Base-by-base conservation (phyloP, 2,888 invertebrate species). In the Gari tellinella region DNA sequence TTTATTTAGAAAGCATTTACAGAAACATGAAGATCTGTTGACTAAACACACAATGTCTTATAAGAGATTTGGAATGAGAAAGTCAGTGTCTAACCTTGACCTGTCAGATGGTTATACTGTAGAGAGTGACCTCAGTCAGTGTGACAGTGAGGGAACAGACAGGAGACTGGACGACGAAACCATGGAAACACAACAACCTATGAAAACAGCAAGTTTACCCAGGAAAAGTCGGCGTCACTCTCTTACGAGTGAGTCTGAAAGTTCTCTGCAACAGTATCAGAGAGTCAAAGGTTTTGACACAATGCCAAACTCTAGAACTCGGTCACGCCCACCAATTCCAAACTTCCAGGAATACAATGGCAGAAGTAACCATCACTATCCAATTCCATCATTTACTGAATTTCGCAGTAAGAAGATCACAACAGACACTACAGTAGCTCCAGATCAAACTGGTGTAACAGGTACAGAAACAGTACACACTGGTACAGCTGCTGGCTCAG, bases 1-100 rank as follows among this genome's bases (percentile, higher is more conserved):
- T 19, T 52, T 87, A 17, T 87, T 87, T 57, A 81, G 77, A 65
- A 86, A 86, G 65, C 83, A 86, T 80, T 67, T 86, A 52, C 55
- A 69, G 38, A 82, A 80, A 40, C 83, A 85, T 72, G 77, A 81
- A 23, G 68, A 81, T 56, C 52, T 84, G 23, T 51, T 86, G 17
- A 46, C 58, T 3, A 74, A 45, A 43, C 79, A 75, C 43, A 79
- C 69, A 7, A 62, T 60, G 55, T 55, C 56, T 2, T 69, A 69
- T 49, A 79, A 52, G 61, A 60, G 61, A 45, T 76, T 58, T 63
- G 84, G 82, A 41, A 51, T 86, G 58, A 67, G 80, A 23, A 86
- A 86, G 52, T 73, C 86, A 3, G 79, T 86, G 14, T 85, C 85
- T 2, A 86, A 83, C 52, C 58, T 86, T 19, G 85, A 86, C 41